A percentile compares a stretch with the other conserved stretches of the same genome.
These are phyloP conservation scores for Tiliacea citrago DNA, from an alignment of 2,888 invertebrate genomes.

Conservation along the genomic window DNA sequence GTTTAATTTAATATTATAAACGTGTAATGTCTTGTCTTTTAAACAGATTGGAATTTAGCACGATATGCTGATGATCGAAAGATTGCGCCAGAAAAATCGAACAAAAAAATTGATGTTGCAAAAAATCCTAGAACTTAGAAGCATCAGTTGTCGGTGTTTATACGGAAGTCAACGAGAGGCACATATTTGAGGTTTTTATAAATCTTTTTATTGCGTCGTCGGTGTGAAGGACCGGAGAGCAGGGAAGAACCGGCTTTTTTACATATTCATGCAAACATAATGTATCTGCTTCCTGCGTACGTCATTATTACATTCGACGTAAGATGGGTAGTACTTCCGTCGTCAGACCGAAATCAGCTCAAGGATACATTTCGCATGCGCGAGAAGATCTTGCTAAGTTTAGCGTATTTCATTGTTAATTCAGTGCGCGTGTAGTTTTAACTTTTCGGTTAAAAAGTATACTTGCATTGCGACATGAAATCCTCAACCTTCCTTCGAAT, in stretches of 20 bases:
- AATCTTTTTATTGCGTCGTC: slow-evolving; percentile 17
- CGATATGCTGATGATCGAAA: neutral
- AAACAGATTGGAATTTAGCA: neutral
- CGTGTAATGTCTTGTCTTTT: neutral
- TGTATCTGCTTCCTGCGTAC: slow-evolving; percentile 27
- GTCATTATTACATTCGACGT: slow-evolving; percentile 24
- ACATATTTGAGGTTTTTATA: slow-evolving; percentile 23
- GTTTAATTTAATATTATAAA: slow-evolving; percentile 23
- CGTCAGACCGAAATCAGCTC: slow-evolving; percentile 17
- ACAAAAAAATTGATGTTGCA: neutral
- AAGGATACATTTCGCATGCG: slow-evolving; percentile 21
- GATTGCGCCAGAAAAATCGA: neutral
- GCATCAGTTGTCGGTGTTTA: neutral
- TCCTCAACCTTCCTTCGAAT: neutral
- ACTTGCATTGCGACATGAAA: neutral
- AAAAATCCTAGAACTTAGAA: neutral
- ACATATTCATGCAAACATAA: slow-evolving; percentile 35
- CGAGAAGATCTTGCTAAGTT: neutral
- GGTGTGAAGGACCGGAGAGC: slow-evolving; percentile 40
- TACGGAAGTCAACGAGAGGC: slow-evolving; percentile 1
- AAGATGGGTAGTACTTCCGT: slow-evolving; percentile 15
- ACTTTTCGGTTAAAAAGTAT: neutral
- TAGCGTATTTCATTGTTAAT: slow-evolving; percentile 14
- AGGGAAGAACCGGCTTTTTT: slow-evolving; percentile 50
- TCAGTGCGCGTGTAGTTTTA: neutral